phyloP scores from a whole-genome alignment of 2,888 invertebrate species.

The Tiliacea aurago region DNA sequence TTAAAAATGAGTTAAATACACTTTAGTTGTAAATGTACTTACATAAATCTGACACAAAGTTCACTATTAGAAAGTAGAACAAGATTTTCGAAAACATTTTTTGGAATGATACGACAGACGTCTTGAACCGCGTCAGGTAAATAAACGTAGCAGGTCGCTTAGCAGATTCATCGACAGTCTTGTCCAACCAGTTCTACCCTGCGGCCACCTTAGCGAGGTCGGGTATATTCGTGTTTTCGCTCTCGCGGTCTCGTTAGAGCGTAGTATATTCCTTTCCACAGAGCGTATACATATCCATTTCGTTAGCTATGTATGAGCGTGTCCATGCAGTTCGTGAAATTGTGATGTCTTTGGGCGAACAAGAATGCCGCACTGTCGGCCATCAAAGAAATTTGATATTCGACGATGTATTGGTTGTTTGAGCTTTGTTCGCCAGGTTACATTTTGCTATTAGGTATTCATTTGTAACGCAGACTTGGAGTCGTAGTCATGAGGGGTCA shows the following conservation, averaged over 20 bases:
- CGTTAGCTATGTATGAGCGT: background rate
- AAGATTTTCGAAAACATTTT: conserved; percentile 43
- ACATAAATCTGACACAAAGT: conserved; percentile 28
- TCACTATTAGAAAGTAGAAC: conserved; percentile 34
- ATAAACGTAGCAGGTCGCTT: background rate
- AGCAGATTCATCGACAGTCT: background rate
- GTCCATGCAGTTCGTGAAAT: background rate
- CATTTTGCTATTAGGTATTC: background rate
- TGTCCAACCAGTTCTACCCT: conserved; percentile 23
- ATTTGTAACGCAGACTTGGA: background rate
- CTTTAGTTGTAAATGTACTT: conserved; percentile 34
- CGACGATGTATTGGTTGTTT: background rate
- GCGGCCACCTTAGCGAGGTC: background rate
- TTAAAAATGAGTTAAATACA: background rate
- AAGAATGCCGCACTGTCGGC: background rate
- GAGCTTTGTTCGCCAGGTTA: background rate
- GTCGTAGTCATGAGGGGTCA: background rate
- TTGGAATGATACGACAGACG: background rate
- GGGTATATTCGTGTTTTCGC: background rate
- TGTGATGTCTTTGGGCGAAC: background rate
- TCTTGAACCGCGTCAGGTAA: background rate
- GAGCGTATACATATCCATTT: background rate
- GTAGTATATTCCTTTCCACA: too few species aligned
- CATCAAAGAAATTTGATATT: background rate
- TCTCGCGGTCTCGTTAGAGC: too few species aligned